Base-by-base conservation (phyloP, 2,888 invertebrate genomes). In the Operophtera brumata region DNA sequence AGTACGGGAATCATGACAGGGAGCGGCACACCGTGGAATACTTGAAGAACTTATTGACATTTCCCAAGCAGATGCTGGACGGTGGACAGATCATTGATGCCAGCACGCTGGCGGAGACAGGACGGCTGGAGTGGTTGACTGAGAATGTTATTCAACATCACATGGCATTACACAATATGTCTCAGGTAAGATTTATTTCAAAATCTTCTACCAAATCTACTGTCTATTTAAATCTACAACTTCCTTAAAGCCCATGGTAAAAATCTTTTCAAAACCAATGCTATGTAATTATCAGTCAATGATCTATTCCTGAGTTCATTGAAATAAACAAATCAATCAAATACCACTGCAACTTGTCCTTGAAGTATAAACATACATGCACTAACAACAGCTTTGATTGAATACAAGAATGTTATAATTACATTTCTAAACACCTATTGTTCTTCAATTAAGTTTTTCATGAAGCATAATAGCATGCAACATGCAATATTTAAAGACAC, bases 21-120 rank as follows among this genome's bases (percentile, higher is more conserved):
- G 97, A 97, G 78, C 91, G 96, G 66, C 98, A 98, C 76, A 96
- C 97, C 0, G 93, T 95, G 50, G 97, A 98, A 65, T 97, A 97
- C 80, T 91, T 99, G 54, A 96, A 96, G 82, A 97, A 97, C 71
- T 94, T 97, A 75, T 92, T 96, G 61, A 93, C 98, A 44, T 95
- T 99, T 82, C 99, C 99, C 1, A 97, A 97, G 91, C 97, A 97
- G 85, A 89, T 88, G 82, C 65, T 89, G 35, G 89, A 90, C 71
- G 83, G 85, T 5, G 86, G 86, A 0, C 88, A 89, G 65, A 78
- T 90, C 0, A 84, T 90, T 26, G 90, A 90, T 66, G 85, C 86
- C 1, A 84, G 80, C 57, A 84, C 80, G 0, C 78, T 94, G 57
- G 91, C 92, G 45, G 94, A 95, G 78, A 92, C 94, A 41, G 94